Evolutionary conservation across 2,797 vertebrate species (phyloP), one percentile per base, ranked within the genome.

Genomic region (Phrynocephalus forsythii): DNA sequence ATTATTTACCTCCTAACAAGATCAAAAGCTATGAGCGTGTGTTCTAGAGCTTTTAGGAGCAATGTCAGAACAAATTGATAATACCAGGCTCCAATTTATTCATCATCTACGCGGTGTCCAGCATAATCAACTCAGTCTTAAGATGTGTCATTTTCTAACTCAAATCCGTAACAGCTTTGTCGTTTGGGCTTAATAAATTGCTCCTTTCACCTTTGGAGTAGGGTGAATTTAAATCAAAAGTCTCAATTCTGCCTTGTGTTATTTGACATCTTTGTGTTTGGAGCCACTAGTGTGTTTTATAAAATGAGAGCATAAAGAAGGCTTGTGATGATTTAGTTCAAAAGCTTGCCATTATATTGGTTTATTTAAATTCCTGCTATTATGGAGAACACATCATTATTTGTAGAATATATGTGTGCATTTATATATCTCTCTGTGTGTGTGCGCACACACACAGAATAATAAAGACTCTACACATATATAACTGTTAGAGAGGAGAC

Each of bases 191-290:
- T 91, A 71, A 86, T 88, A 84, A 82, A 79, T 86, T 84, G 81
- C 79, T 79, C 86, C 86, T 60, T 88, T 88, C 86, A 88, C 73
- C 84, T 86, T 86, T 30, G 1, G 76, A 75, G 28, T 76, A 90
- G 20, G 81, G 68, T 83, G 69, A 86, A 88, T 90, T 86, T 76
- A 91, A 88, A 88, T 90, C 84, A 33, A 81, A 73, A 82, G 56
- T 84, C 44, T 79, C 68, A 77, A 69, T 24, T 33, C 69, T 84
- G 52, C 30, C 52, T 76, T 86, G 18, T 24, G 6, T 80, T 83
- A 83, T 86, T 52, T 79, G 60, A 67, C 60, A 86, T 33, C 30
- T 52, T 79, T 83, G 30, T 71, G 81, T 88, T 88, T 80, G 83
- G 76, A 81, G 75, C 48, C 22, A 86, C 82, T 50, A 28, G 82